Evolutionary conservation across 2,888 invertebrate genomes (phyloP), one percentile per base, ranked within the genome.

Genomic region (Atrina japonica): DNA sequence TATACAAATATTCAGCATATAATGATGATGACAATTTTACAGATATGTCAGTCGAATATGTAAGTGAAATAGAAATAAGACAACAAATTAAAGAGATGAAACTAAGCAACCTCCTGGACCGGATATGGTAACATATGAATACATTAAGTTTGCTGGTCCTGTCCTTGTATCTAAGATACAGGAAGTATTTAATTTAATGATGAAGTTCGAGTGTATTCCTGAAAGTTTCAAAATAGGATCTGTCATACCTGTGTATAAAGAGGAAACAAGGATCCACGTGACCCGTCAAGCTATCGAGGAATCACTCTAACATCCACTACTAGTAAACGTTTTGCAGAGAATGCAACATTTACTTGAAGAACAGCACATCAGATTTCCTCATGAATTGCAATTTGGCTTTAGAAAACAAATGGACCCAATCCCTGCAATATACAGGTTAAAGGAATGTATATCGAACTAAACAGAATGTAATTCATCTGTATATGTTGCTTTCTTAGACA

Each of bases 251-350:
- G 16, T 59, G 7, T 59, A 47, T 35, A 50, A 58, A 58, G 66
- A 29, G 41, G 25, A 6, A 58, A 50, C 9, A 49, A 59, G 27
- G 50, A 50, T n/a, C 49, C 58, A 41, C 50, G 40, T 14, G 43
- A 47, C 21, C 47, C 52, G n/a, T 43, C 53, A 11, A 66, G 47
- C 18, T 66, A 66, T 47, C 49, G 52, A 21, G 66, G 25, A 35
- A 40, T 66, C 11, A 66, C 66, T 35, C 50, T 66, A 9, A 66
- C 66, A 29, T 66, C 59, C 11, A 30, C 50, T 14, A 1, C 35
- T 5, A 27, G 59, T 27, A 66, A 66, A 35, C 23, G 23, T 11
- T 47, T 66, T 40, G 5, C 25, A 49, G n/a, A 16, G 63, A 16
- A 63, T 63, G 27, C 50, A 63, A 21, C 21, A n/a, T n/a, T 18